Percentiles rank a stretch among this genome's conserved stretches.
Conservation (phyloP, 2,888 invertebrate genomes). For the Bellardia bayeri region DNA sequence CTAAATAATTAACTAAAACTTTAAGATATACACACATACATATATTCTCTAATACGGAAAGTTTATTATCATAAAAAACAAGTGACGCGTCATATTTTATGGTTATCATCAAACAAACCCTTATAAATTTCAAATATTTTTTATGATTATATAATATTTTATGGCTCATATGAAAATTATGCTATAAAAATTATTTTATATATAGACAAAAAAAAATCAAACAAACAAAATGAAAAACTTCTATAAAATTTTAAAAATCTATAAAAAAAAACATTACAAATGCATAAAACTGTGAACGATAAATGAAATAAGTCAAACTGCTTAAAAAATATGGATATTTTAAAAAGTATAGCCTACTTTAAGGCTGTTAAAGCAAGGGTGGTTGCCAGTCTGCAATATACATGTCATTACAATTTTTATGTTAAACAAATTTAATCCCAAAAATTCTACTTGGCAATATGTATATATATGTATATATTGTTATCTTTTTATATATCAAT, state of each 20-base stretch:
- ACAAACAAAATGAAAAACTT: background rate
- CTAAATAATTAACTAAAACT: background rate
- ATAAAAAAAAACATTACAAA: slow-evolving; percentile 31
- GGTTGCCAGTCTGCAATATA: background rate
- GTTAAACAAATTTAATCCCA: slow-evolving; percentile 1
- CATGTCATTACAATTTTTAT: background rate
- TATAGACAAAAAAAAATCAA: background rate
- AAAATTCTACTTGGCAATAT: background rate
- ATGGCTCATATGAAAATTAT: slow-evolving; percentile 36
- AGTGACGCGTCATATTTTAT: slow-evolving; percentile 46
- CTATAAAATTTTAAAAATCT: slow-evolving; percentile 53
- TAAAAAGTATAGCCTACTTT: slow-evolving; percentile 27
- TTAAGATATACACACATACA: background rate
- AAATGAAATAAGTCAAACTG: slow-evolving; percentile 1
- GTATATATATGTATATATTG: background rate
- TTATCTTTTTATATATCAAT: background rate
- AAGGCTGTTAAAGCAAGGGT: background rate
- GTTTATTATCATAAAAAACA: background rate
- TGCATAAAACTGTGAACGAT: slow-evolving; percentile 21
- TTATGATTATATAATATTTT: slow-evolving; percentile 60
- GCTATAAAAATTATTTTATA: slow-evolving; percentile 47
- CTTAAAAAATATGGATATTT: background rate
- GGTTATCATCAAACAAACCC: background rate
- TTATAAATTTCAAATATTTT: slow-evolving; percentile 43
- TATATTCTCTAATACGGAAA: too few relatives aligned